Evolutionary conservation across 1,140 invertebrate species (phyloP).

Genomic region (Eumeta japonica): DNA sequence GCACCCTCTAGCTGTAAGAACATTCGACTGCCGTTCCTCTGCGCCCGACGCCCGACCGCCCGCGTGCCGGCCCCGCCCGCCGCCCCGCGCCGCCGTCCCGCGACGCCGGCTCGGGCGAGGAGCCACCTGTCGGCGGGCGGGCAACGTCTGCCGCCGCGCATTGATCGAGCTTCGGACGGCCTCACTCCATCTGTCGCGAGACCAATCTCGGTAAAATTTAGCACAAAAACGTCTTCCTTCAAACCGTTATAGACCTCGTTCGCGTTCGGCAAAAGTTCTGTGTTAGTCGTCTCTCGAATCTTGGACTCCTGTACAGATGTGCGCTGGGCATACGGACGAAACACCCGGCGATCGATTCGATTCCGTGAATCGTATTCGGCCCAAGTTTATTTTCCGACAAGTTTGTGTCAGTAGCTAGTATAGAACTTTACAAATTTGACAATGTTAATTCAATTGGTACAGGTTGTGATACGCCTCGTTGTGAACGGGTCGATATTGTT

Average conservation of each 20-base stretch:
- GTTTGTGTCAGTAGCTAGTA: constrained; percentile 56
- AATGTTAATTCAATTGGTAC: constrained; percentile 58
- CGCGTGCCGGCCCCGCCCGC: background rate
- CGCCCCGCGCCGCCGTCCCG: background rate
- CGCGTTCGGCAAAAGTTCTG: constrained; percentile 45
- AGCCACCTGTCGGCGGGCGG: constrained; percentile 4
- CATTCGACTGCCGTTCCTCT: constrained; percentile 43
- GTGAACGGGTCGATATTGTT: constrained; percentile 57
- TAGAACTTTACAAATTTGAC: constrained; percentile 58
- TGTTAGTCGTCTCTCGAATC: constrained; percentile 48
- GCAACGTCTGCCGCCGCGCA: background rate
- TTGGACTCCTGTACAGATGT: constrained; percentile 50
- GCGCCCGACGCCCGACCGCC: constrained; percentile 43
- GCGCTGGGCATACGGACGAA: constrained; percentile 11
- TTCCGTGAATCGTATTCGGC: constrained; percentile 55
- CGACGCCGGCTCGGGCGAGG: constrained; percentile 9
- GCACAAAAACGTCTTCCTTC: constrained; percentile 58
- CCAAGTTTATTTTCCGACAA: constrained; percentile 53
- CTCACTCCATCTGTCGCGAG: background rate
- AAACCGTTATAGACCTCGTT: constrained; percentile 50
- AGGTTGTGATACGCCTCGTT: constrained; percentile 58
- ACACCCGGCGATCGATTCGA: too few relatives aligned
- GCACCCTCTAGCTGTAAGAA: constrained; percentile 42
- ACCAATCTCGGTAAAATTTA: constrained; percentile 23
- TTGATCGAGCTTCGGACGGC: too few relatives aligned